These are phyloP conservation scores for Thunnus thynnus DNA, from an alignment of 2,113 vertebrate species.

Conservation along the genomic window DNA sequence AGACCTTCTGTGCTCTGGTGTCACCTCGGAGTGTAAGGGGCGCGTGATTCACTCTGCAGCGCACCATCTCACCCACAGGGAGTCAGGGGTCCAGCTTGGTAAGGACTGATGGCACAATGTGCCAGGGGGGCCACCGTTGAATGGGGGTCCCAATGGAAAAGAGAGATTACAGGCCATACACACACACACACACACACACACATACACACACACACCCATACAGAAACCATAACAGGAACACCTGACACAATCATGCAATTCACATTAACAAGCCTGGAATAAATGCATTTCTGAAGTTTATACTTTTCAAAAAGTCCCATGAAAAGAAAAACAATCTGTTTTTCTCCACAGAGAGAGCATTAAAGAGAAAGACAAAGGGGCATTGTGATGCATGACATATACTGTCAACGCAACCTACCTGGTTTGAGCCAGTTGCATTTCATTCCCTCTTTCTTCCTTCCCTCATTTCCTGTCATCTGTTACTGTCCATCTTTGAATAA, in stretches of 20 bases:
- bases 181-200: too few species aligned
- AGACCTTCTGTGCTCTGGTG: constrained; percentile 60
- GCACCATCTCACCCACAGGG: constrained; percentile 46
- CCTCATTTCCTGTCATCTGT: too few species aligned
- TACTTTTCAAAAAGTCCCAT: too few species aligned
- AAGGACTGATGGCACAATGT: constrained; percentile 33
- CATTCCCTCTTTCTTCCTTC: too few species aligned
- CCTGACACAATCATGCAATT: neutral
- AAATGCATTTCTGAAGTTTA: neutral
- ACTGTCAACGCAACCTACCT: too few species aligned
- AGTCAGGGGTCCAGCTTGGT: constrained; percentile 49
- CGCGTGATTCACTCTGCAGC: constrained; percentile 35
- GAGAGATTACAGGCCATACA: constrained; percentile 18
- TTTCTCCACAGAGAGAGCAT: too few species aligned
- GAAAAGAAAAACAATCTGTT: too few species aligned
- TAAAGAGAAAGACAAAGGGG: too few species aligned
- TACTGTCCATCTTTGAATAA: too few species aligned
- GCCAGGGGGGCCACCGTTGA: constrained; percentile 16
- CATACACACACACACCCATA: constrained; percentile 11
- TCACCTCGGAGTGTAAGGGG: constrained; percentile 15
- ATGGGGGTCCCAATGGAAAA: constrained; percentile 23
- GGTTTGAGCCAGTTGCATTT: too few species aligned
- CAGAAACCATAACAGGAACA: neutral
- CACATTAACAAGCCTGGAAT: neutral
- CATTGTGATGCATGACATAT: too few species aligned